Base-by-base conservation (phyloP, 2,113 vertebrate genomes). In the Gorsachius goisagi region DNA sequence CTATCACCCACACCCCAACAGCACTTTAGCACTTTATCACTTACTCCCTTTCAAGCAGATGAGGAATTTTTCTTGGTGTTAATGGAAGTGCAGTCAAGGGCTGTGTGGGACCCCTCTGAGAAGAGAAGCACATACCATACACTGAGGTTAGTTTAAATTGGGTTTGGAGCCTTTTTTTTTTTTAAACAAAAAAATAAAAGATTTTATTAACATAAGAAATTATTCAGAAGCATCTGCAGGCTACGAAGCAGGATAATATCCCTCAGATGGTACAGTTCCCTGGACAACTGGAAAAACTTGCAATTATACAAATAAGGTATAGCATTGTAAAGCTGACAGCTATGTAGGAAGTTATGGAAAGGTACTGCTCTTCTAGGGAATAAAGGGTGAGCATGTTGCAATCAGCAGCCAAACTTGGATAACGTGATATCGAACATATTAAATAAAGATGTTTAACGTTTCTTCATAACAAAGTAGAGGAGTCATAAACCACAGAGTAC, bases 361-460 rank as follows among this genome's bases (percentile, higher is more conserved):
- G 78, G 73, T 87, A 89, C 58, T 77, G 94, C 79, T 92, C 59
- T 94, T 92, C 71, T 82, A 58, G 68, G 77, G 63, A 91, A 80
- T 84, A 73, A 96, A 96, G 81, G 72, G 58, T 19, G 71, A 94
- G 59, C 47, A 37, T 41, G 28, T 76, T 87, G 91, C 81, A 95
- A 72, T 81, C 85, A 90, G 90, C 96, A 96, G 95, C 69, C 91
- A 95, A 95, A 94, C 60, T 72, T 95, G 87, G 93, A 96, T 80
- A 97, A 87, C 20, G 10, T 53, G 58, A 89, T 96, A 71, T 47
- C 89, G 95, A 95, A 96, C 73, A 60, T 97, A 96, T 97, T 95
- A 96, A 91, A 96, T 81, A 96, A 98, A 97, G 96, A 97, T 97
- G 96, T 94, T 89, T 91, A 92, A 94, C 2, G 4, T 96, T 96